Base-by-base conservation (phyloP, 2,797 vertebrate genomes). In the Sardinella longiceps region DNA sequence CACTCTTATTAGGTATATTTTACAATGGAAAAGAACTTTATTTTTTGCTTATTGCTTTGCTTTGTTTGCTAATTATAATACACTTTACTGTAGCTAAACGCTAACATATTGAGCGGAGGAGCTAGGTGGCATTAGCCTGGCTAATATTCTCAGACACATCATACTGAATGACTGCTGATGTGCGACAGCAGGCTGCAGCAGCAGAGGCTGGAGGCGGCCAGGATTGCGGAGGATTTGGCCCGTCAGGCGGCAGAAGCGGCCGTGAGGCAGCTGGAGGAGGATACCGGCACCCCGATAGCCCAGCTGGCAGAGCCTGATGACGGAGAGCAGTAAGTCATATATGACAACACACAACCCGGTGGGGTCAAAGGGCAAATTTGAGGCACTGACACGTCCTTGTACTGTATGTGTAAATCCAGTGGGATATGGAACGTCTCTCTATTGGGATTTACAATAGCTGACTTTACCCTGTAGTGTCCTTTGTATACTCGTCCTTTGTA, bases 211-310 rank as follows among this genome's bases (percentile, higher is more conserved):
- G 93, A 95, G 60, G 92, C 88, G 0, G 94, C 94, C 1, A 91
- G 92, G 0, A 33, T 88, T 0, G 95, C 93, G 0, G 94, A 95
- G 86, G 94, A 94, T 3, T 86, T 93, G 84, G 93, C 94, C 80
- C 89, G 91, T 80, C 93, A 88, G 86, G 94, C 94, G 1, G 94
- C 92, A 0, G 91, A 92, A 88, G 87, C 92, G 84, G 94, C 93
- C 0, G 91, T 93, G 9, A 90, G 92, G 30, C 92, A 91, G 84
- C 90, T 94, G 77, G 92, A 91, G 84, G 90, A 86, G 83, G 93
- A 94, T 84, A 94, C 91, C 9, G 85, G 82, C 0, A 87, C 90
- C 1, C 92, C 89, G 81, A 89, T 91, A 28, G 80, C 89, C 85
- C 90, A 91, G 0, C 83, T 90, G 1, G 91, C 89, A 5, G 93